These are phyloP conservation scores for Hirudinaria manillensis DNA, from an alignment of 2,888 invertebrate genomes.

Conservation along the genomic window DNA sequence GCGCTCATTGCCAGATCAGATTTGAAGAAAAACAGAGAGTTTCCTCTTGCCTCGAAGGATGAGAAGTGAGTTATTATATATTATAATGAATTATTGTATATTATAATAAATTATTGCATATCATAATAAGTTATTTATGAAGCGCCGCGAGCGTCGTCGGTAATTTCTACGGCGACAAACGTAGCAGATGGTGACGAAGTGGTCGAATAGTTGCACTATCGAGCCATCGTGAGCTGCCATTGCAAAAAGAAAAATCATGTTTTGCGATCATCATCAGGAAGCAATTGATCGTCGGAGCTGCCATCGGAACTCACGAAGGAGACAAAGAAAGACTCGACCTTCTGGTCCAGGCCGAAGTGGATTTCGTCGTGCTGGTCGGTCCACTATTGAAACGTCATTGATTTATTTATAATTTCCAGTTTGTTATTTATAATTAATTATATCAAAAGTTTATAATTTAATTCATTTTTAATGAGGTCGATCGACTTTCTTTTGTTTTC, in stretches of 20 bases:
- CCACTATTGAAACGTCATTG: neutral
- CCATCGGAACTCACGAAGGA: slow-evolving; percentile 62
- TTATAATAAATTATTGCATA: neutral
- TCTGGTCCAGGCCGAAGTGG: slow-evolving; percentile 81
- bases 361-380: slow-evolving; percentile 77
- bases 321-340: slow-evolving; percentile 75
- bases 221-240: no score
- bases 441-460: no score
- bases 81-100: neutral
- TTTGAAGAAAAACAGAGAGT: slow-evolving; percentile 91
- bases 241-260: no score
- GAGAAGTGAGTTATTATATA: slow-evolving; percentile 60
- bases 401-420: no score
- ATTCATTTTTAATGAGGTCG: no score
- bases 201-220: no score
- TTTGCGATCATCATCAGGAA: slow-evolving; percentile 46
- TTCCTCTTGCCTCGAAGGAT: slow-evolving; percentile 94
- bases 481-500: neutral
- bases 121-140: no score
- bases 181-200: no score
- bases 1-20: slow-evolving; percentile 95
- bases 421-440: neutral
- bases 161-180: no score
- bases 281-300: slow-evolving; percentile 55
- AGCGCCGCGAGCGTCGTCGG: no score